phyloP scores from a whole-genome alignment of 1,140 invertebrate genomes.

The Anoplolepis gracilipes region DNA sequence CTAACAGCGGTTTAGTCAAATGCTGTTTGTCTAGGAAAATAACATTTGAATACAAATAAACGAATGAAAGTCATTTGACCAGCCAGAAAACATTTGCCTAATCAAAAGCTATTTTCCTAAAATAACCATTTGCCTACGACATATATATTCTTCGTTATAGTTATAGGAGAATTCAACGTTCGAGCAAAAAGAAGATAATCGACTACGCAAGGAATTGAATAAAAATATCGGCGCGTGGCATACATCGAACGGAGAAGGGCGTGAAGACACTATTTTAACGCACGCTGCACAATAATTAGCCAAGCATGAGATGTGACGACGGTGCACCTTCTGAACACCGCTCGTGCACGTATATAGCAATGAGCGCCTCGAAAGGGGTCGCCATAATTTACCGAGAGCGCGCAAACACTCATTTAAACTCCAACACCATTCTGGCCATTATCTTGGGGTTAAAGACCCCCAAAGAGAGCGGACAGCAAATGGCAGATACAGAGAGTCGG shows the following conservation, averaged over 20 bases:
- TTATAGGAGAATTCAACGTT: slow-evolving; percentile 5
- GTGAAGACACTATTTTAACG: slow-evolving; percentile 33
- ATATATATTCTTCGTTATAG: not conserved
- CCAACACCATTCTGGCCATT: slow-evolving; percentile 61
- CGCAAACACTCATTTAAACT: slow-evolving; percentile 80
- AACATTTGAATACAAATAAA: too few relatives aligned
- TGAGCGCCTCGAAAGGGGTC: slow-evolving; percentile 54
- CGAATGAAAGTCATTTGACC: too few relatives aligned
- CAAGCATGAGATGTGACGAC: slow-evolving; percentile 59
- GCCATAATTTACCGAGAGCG: slow-evolving; percentile 79
- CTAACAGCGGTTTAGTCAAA: too few relatives aligned
- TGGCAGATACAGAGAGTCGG: slow-evolving; percentile 26
- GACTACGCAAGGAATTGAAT: slow-evolving; percentile 23
- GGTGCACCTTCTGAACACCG: slow-evolving; percentile 39
- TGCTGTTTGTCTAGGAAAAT: too few relatives aligned
- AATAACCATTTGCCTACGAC: too few relatives aligned
- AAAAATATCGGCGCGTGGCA: slow-evolving; percentile 33
- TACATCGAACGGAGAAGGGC: slow-evolving; percentile 20
- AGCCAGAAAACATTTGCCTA: too few relatives aligned
- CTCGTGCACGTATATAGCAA: slow-evolving; percentile 36
- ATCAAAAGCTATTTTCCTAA: too few relatives aligned
- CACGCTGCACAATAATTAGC: slow-evolving; percentile 59
- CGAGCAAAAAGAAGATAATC: slow-evolving; percentile 27
- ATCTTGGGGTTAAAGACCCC: slow-evolving; percentile 51
- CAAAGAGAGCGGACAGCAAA: not conserved